Evolutionary conservation across 2,888 invertebrate genomes (phyloP).

Genomic region (Drosophila picticornis): DNA sequence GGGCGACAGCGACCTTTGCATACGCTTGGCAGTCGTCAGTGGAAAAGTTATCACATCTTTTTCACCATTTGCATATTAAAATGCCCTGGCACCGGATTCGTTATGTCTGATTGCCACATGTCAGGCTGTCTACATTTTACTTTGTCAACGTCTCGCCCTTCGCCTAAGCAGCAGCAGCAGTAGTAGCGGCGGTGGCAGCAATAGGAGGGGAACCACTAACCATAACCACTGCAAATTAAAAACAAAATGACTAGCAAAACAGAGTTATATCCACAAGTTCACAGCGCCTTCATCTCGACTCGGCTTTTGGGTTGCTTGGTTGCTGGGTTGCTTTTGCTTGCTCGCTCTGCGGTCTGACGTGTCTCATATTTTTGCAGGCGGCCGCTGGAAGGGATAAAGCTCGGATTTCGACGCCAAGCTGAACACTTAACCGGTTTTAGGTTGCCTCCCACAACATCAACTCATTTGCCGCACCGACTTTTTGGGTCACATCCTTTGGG

Average conservation of each 20-base stretch:
- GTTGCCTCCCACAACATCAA: constrained; percentile 71
- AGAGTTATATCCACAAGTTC: constrained; percentile 38
- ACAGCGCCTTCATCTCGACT: constrained; percentile 17
- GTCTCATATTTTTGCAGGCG: constrained; percentile 68
- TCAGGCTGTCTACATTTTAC: constrained; percentile 69
- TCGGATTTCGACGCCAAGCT: constrained; percentile 56
- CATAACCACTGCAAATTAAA: constrained; percentile 59
- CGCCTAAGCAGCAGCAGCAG: constrained; percentile 3
- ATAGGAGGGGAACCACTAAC: constrained; percentile 22
- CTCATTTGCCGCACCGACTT: constrained; percentile 79
- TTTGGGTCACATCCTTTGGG: constrained; percentile 83
- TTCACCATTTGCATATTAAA: constrained; percentile 76
- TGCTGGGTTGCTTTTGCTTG: constrained; percentile 24
- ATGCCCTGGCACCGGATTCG: constrained; percentile 43
- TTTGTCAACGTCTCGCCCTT: constrained; percentile 51
- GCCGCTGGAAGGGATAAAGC: constrained; percentile 38
- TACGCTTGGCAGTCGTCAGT: constrained; percentile 11
- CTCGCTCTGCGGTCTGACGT: constrained; percentile 56
- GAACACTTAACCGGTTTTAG: constrained; percentile 76
- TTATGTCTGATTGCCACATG: constrained; percentile 72
- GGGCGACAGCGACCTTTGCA: constrained; percentile 25
- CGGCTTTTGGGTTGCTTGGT: constrained; percentile 15
- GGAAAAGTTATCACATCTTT: constrained; percentile 58
- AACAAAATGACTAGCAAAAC: constrained; percentile 58
- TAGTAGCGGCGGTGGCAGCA: background rate